Conservation (phyloP, 2,888 invertebrate genomes). For the Thymelicus lineola region DNA sequence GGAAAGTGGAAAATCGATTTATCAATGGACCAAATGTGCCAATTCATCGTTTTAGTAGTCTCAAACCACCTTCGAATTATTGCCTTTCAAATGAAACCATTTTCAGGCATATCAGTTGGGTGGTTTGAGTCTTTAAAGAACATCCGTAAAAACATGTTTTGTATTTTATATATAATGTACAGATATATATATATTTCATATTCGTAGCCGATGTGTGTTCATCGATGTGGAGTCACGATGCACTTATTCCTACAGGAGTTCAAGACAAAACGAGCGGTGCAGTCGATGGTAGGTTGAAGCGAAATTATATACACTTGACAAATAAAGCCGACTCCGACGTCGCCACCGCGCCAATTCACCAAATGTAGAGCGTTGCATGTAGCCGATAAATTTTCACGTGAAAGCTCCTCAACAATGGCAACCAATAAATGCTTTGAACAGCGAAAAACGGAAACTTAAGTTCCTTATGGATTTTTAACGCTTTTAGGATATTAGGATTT, state of each 20-base stretch:
- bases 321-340: slow-evolving; percentile 57
- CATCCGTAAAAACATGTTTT: too few species aligned
- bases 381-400: slow-evolving; percentile 61
- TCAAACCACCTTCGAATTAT: too few species aligned
- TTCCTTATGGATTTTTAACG: not conserved
- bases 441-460: slow-evolving; percentile 9
- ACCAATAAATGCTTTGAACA: slow-evolving; percentile 57
- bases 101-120: too few species aligned
- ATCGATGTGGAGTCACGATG: slow-evolving; percentile 37
- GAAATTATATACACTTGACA: slow-evolving; percentile 69
- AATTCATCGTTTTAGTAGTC: too few species aligned
- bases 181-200: not conserved
- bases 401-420: slow-evolving; percentile 60
- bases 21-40: too few species aligned
- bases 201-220: not conserved
- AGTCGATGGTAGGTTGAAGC: slow-evolving; percentile 54
- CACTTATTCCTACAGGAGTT: slow-evolving; percentile 48
- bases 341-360: slow-evolving; percentile 60
- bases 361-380: slow-evolving; percentile 63
- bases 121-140: too few species aligned
- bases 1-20: too few species aligned
- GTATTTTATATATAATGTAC: too few species aligned
- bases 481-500: not conserved
- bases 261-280: slow-evolving; percentile 49
- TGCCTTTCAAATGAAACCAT: too few species aligned